phyloP scores from a whole-genome alignment of 1,140 invertebrate genomes.

The Chrysomallon squamiferum region DNA sequence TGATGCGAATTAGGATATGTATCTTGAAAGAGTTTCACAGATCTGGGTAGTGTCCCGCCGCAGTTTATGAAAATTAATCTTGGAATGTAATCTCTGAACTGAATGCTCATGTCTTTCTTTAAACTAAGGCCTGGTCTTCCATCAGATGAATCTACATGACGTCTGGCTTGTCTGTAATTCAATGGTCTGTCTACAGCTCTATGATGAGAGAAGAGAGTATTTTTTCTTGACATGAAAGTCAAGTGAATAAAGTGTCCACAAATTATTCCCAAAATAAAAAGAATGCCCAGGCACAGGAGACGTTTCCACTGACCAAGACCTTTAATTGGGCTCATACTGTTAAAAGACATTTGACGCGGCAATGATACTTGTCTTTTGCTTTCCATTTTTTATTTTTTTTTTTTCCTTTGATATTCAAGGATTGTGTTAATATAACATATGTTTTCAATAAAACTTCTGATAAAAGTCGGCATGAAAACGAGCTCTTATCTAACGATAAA shows the following conservation, averaged over 20 bases:
- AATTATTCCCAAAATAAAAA: background rate
- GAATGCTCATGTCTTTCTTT: conserved; percentile 36
- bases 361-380: background rate
- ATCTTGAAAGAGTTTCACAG: conserved; percentile 26
- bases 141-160: background rate
- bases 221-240: background rate
- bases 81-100: conserved; percentile 30
- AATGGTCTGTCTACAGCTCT: background rate
- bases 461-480: no score
- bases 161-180: background rate
- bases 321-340: background rate
- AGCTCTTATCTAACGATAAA: no score
- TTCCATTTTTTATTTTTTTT: background rate
- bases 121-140: conserved; percentile 17
- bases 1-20: conserved; percentile 28
- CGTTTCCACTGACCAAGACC: background rate
- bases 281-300: background rate
- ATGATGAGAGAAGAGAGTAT: background rate
- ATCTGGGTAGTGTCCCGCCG: conserved; percentile 16
- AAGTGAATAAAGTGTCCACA: background rate
- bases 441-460: no score
- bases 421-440: no score
- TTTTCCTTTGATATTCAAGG: no score
- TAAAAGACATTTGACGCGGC: background rate
- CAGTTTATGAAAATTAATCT: conserved; percentile 28